phyloP scores from a whole-genome alignment of 1,140 invertebrate species.

The Anoplophora glabripennis region DNA sequence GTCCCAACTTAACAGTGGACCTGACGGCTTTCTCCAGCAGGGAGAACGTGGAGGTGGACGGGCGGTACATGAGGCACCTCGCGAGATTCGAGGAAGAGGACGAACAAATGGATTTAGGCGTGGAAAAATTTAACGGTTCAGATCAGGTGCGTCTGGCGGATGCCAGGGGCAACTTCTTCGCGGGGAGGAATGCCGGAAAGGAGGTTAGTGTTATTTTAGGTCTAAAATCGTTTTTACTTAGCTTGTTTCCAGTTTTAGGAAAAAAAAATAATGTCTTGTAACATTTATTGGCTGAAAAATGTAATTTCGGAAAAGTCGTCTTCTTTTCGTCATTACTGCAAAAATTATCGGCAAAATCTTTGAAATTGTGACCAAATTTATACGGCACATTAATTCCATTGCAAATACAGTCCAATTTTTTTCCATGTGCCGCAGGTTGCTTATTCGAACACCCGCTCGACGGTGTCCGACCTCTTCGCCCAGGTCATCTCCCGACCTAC shows the following conservation, averaged over 20 bases:
- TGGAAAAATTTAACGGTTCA: background rate
- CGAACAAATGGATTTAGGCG: background rate
- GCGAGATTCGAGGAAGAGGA: background rate
- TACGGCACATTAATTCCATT: too few species aligned
- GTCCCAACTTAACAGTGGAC: constrained; percentile 7
- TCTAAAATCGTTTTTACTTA: too few species aligned
- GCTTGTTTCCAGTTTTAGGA: too few species aligned
- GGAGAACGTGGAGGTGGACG: background rate
- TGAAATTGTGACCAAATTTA: too few species aligned
- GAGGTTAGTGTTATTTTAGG: too few species aligned
- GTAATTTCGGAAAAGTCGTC: too few species aligned
- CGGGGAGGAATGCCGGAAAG: background rate
- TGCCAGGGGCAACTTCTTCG: background rate
- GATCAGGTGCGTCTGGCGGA: background rate
- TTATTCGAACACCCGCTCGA: background rate
- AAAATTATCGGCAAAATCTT: too few species aligned
- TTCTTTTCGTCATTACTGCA: background rate
- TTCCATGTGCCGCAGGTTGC: too few species aligned
- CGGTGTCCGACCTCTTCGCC: background rate
- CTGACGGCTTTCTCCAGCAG: background rate
- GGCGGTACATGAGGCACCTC: background rate
- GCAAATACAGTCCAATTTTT: too few species aligned
- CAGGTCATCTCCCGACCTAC: background rate
- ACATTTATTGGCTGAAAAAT: too few species aligned
- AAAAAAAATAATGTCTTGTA: too few species aligned